phyloP scores from a whole-genome alignment of 2,888 invertebrate species.

The Drosophila paramelanica region DNA sequence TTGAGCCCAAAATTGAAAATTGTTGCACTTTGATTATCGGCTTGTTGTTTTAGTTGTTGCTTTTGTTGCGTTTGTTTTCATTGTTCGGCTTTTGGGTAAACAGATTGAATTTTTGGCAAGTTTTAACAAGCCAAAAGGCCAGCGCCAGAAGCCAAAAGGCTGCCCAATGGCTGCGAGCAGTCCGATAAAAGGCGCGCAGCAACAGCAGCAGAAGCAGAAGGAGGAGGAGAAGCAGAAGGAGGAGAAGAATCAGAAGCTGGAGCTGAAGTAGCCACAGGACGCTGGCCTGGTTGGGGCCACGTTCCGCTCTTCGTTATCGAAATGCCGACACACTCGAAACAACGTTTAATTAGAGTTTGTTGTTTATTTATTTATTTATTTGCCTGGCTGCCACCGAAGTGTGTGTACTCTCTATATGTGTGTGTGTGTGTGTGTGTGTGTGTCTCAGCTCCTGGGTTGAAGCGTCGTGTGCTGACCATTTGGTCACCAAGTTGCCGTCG shows the following conservation, averaged over 20 bases:
- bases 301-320: conserved; percentile 59
- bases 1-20: conserved; percentile 45
- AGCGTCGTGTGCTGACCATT: conserved; percentile 42
- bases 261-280: conserved; percentile 12
- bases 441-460: conserved; percentile 23
- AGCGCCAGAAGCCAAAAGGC: conserved; percentile 12
- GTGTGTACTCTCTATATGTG: conserved; percentile 8
- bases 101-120: conserved; percentile 73
- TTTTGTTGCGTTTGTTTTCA: conserved; percentile 30
- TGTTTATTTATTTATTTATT: conserved; percentile 73
- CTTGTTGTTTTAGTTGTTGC: conserved; percentile 7
- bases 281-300: conserved; percentile 8
- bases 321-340: conserved; percentile 61
- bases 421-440: conserved; percentile 15
- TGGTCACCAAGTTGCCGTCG: conserved; percentile 38
- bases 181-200: conserved; percentile 37
- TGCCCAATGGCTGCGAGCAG: conserved; percentile 7
- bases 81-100: conserved; percentile 48
- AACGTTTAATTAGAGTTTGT: conserved; percentile 78
- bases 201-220: neutral
- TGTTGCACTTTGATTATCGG: conserved; percentile 52
- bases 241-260: neutral
- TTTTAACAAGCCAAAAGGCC: conserved; percentile 60
- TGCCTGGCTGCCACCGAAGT: conserved; percentile 21
- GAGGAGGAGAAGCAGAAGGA: conserved; percentile 9